Conservation (phyloP, 1,140 invertebrate species). For the Thaumetopoea pityocampa region DNA sequence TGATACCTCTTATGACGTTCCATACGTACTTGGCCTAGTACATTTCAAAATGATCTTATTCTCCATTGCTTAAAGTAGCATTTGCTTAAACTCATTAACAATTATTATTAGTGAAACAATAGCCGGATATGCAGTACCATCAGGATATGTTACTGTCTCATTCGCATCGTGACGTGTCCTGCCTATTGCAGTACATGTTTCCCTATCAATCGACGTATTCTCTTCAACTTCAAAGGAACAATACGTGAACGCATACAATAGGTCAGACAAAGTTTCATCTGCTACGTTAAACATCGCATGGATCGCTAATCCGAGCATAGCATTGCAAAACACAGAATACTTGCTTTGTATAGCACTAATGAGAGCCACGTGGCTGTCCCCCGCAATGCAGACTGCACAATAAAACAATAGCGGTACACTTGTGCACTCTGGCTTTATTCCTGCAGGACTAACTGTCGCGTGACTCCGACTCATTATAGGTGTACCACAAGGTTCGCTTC, state of each 20-base stretch:
- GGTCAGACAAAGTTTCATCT: slow-evolving; percentile 50
- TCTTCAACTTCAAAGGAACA: slow-evolving; percentile 2
- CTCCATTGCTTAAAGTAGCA: slow-evolving; percentile 3
- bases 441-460: slow-evolving; percentile 63
- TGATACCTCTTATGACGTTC: slow-evolving; percentile 29
- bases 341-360: slow-evolving; percentile 69
- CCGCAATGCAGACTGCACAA: slow-evolving; percentile 72
- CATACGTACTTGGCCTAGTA: slow-evolving; percentile 8
- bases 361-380: slow-evolving; percentile 71
- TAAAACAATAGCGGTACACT: slow-evolving; percentile 64
- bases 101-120: slow-evolving; percentile 37
- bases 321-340: slow-evolving; percentile 68
- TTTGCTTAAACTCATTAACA: slow-evolving; percentile 28
- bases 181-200: slow-evolving; percentile 27
- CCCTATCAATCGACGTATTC: slow-evolving; percentile 22
- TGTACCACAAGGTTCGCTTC: slow-evolving; percentile 36
- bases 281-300: slow-evolving; percentile 55
- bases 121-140: slow-evolving; percentile 39
- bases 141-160: slow-evolving; percentile 51
- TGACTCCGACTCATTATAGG: slow-evolving; percentile 48
- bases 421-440: slow-evolving; percentile 61
- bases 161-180: slow-evolving; percentile 35
- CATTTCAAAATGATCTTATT: slow-evolving; percentile 7
- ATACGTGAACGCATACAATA: slow-evolving; percentile 14
- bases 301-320: slow-evolving; percentile 61